These are phyloP conservation scores for Lynx canadensis DNA, from an alignment of 2,113 vertebrate genomes.

Conservation along the genomic window DNA sequence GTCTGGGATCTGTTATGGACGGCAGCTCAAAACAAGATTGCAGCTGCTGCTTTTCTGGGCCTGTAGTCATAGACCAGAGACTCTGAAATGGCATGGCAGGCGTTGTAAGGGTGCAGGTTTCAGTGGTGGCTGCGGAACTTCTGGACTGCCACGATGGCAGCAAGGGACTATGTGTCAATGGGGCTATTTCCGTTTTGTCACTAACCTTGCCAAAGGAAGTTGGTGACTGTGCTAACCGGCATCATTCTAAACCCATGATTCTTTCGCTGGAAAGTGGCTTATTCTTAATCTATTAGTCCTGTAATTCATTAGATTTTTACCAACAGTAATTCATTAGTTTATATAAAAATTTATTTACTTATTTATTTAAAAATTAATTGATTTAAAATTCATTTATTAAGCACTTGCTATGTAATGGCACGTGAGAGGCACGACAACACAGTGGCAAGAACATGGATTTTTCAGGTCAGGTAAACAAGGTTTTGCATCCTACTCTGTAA, in stretches of 20 bases:
- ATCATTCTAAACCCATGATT: not conserved
- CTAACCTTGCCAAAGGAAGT: not conserved
- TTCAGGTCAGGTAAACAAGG: not conserved
- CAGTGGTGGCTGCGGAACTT: not conserved
- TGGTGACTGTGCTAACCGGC: not conserved
- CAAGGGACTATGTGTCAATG: not conserved
- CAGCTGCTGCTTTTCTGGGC: not conserved
- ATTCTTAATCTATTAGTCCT: not conserved
- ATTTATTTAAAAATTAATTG: conserved; percentile 21
- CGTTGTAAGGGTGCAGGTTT: not conserved
- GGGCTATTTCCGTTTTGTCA: not conserved
- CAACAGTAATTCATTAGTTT: not conserved
- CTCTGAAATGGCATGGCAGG: not conserved
- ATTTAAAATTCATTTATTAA: not conserved
- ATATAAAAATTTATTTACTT: not conserved
- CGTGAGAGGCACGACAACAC: not conserved
- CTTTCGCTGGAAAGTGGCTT: not conserved
- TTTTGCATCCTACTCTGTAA: not conserved
- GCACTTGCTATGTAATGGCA: not conserved
- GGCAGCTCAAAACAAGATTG: not conserved
- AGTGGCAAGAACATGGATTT: not conserved
- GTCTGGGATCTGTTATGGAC: not conserved
- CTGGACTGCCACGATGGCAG: rapidly evolving
- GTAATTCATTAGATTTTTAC: not conserved
- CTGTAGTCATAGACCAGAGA: not conserved